phyloP scores from a whole-genome alignment of 2,888 invertebrate species.

The Elmis aenea region DNA sequence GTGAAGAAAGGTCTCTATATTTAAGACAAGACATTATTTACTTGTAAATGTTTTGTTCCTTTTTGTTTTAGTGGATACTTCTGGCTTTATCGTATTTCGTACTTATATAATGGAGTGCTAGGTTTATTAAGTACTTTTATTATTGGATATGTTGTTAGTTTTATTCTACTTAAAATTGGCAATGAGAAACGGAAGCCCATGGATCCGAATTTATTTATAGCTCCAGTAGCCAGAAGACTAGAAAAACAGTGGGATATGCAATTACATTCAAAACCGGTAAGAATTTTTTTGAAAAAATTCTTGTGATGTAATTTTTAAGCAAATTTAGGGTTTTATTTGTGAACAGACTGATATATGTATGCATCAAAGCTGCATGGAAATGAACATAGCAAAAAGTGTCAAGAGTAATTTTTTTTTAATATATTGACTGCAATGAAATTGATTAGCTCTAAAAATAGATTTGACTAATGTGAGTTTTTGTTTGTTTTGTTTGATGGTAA shows the following conservation, averaged over 20 bases:
- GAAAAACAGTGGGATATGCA: conserved; percentile 25
- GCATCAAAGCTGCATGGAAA: no score
- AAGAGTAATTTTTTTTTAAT: no score
- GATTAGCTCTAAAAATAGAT: no score
- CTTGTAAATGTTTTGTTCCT: no score
- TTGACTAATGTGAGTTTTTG: no score
- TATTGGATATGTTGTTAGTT: conserved; percentile 52
- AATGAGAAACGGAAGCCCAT: conserved; percentile 39
- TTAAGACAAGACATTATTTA: conserved; percentile 4
- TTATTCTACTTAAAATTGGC: conserved; percentile 27
- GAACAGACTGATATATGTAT: no score
- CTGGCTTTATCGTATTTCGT: conserved; percentile 67
- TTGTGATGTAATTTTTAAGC: no score
- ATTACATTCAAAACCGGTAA: conserved; percentile 9
- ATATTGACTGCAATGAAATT: no score
- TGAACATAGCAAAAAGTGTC: no score
- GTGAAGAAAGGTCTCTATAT: background rate
- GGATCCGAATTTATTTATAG: conserved; percentile 57
- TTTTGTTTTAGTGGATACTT: conserved; percentile 48
- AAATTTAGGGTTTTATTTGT: no score
- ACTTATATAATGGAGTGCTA: conserved; percentile 64
- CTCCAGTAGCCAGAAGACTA: conserved; percentile 50
- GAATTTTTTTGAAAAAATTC: no score
- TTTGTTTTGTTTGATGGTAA: no score
- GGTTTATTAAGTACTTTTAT: conserved; percentile 51